These are phyloP conservation scores for Argyrosomus japonicus DNA, from an alignment of 2,113 vertebrate species.

Conservation along the genomic window DNA sequence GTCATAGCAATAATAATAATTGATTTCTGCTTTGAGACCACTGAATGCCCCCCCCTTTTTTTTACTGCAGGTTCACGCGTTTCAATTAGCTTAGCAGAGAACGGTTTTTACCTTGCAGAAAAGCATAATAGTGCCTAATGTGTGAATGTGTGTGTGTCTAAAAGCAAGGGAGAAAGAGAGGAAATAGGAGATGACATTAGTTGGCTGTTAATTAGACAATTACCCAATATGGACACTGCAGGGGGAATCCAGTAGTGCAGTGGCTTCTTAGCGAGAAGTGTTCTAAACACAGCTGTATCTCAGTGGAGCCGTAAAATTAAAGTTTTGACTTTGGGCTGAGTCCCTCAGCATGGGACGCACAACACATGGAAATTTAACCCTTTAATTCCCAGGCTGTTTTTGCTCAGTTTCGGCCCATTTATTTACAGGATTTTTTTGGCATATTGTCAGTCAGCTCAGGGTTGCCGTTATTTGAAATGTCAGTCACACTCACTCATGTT, in stretches of 20 bases:
- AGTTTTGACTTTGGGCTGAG: slow-evolving; percentile 45
- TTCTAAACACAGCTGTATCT: slow-evolving; percentile 36
- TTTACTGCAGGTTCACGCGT: slow-evolving; percentile 36
- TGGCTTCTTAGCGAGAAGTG: slow-evolving; percentile 15
- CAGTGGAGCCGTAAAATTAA: slow-evolving; percentile 21
- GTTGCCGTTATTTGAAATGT: background rate
- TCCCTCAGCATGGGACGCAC: slow-evolving; percentile 24
- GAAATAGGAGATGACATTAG: slow-evolving; percentile 35
- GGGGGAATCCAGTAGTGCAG: slow-evolving; percentile 9
- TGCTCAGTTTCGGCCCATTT: background rate
- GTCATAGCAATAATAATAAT: slow-evolving; percentile 49
- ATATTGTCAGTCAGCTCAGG: background rate
- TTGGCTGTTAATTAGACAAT: slow-evolving; percentile 61
- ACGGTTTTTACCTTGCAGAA: slow-evolving; percentile 23
- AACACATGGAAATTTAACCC: background rate
- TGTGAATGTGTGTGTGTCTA: background rate
- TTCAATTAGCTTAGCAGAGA: slow-evolving; percentile 47
- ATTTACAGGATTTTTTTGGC: background rate
- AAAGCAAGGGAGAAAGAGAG: background rate
- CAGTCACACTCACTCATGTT: too few relatives aligned
- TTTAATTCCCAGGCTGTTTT: background rate
- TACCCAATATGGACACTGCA: slow-evolving; percentile 41
- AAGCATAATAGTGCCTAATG: slow-evolving; percentile 27
- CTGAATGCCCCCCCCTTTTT: slow-evolving; percentile 41
- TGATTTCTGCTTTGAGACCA: slow-evolving; percentile 49